A percentile compares a stretch with the other conserved stretches of the same genome.
phyloP scores from a whole-genome alignment of 2,888 invertebrate species.

The Petrolisthes manimaculis region DNA sequence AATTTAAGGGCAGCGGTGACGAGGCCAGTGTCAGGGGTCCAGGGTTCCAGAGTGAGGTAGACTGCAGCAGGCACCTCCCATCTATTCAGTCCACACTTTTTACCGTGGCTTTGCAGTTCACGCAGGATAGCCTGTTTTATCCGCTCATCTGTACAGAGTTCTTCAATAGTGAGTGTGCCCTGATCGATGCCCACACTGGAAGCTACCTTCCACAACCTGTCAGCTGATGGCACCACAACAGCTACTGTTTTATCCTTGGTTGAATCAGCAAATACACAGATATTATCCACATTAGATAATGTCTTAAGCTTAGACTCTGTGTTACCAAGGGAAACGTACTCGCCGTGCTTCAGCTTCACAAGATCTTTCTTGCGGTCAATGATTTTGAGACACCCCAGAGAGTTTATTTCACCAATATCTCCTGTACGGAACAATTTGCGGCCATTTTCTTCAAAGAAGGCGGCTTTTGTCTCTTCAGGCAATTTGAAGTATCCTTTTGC shows the following conservation, averaged over 20 bases:
- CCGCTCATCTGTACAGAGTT: constrained; percentile 70
- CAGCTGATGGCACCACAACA: constrained; percentile 83
- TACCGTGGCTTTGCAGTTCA: constrained; percentile 69
- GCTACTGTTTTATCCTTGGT: constrained; percentile 88
- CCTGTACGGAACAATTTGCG: constrained; percentile 95
- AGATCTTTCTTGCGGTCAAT: constrained; percentile 80
- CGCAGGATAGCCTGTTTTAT: constrained; percentile 70
- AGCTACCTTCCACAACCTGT: constrained; percentile 68
- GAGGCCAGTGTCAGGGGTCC: constrained; percentile 73
- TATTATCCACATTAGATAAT: constrained; percentile 93
- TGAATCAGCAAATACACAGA: constrained; percentile 96
- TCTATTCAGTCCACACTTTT: constrained; percentile 68
- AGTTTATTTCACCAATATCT: constrained; percentile 93
- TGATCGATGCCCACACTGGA: constrained; percentile 67
- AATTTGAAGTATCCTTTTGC: constrained; percentile 94
- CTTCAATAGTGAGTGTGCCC: constrained; percentile 74
- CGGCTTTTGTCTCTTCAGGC: constrained; percentile 87
- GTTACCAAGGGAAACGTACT: constrained; percentile 74
- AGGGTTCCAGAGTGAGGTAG: constrained; percentile 71
- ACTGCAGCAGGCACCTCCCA: constrained; percentile 72
- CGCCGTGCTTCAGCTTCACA: constrained; percentile 74
- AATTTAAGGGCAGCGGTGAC: constrained; percentile 74
- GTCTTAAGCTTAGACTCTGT: constrained; percentile 75
- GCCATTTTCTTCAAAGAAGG: constrained; percentile 86
- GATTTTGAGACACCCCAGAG: constrained; percentile 94